Conservation (phyloP, 2,797 vertebrate genomes). For the Semaprochilodus insignis region DNA sequence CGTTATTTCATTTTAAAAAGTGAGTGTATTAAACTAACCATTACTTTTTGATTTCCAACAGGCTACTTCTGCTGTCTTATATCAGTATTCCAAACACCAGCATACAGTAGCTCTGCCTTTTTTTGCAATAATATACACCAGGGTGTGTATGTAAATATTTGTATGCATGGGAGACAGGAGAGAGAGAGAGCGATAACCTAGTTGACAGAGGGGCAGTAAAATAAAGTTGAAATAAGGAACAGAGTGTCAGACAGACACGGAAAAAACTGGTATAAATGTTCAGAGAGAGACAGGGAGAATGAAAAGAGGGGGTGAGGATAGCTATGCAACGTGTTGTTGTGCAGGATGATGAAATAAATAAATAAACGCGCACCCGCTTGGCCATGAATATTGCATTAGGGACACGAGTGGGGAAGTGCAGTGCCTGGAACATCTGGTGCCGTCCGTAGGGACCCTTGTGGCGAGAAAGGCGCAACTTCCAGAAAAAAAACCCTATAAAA, state of each 20-base stretch:
- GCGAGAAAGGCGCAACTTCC: conserved; percentile 84
- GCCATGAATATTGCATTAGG: conserved; percentile 88
- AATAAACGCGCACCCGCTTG: conserved; percentile 76
- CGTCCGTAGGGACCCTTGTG: conserved; percentile 83
- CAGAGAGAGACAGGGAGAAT: conserved; percentile 18
- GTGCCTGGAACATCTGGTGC: conserved; percentile 86
- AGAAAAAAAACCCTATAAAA: conserved; percentile 74
- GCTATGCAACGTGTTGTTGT: conserved; percentile 74
- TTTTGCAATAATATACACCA: too few relatives aligned
- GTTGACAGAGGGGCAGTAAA: conserved; percentile 36
- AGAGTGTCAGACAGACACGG: conserved; percentile 4
- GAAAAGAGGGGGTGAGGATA: conserved; percentile 63
- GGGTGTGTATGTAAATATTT: neutral
- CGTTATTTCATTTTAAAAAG: too few relatives aligned
- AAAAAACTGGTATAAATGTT: conserved; percentile 25
- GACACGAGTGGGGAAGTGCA: conserved; percentile 81
- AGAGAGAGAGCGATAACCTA: conserved; percentile 30
- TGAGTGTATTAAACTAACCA: too few relatives aligned
- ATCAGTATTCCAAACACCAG: too few relatives aligned
- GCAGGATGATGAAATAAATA: conserved; percentile 83
- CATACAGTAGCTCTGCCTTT: too few relatives aligned
- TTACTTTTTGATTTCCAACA: too few relatives aligned
- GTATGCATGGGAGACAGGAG: conserved; percentile 38
- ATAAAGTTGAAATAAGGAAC: neutral
- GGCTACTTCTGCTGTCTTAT: too few relatives aligned